These are phyloP conservation scores for Channa maculata DNA, from an alignment of 2,113 vertebrate genomes.

Conservation along the genomic window DNA sequence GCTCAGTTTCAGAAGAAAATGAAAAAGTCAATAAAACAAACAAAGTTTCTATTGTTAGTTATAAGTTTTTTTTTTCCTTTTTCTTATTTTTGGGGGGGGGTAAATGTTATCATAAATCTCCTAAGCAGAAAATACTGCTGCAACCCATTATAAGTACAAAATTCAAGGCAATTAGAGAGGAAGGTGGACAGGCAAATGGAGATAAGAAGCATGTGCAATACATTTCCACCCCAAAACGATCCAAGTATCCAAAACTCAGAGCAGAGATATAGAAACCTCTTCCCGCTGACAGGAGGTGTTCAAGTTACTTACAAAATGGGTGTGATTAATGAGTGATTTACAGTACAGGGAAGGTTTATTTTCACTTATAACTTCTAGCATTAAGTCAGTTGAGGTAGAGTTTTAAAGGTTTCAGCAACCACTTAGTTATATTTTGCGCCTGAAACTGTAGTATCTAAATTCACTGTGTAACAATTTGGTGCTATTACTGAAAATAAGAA, in stretches of 20 bases:
- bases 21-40: too few relatives aligned
- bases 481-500: too few relatives aligned
- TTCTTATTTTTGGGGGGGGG: too few relatives aligned
- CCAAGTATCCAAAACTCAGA: constrained; percentile 28
- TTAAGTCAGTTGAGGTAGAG: too few relatives aligned
- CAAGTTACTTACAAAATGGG: neutral
- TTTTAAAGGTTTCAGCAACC: too few relatives aligned
- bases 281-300: neutral
- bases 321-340: neutral
- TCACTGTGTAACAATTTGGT: neutral
- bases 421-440: too few relatives aligned
- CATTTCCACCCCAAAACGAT: constrained; percentile 10
- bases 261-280: constrained; percentile 12
- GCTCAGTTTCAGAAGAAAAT: too few relatives aligned
- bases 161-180: constrained; percentile 13
- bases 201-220: constrained; percentile 7
- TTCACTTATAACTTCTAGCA: too few relatives aligned
- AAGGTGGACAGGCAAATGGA: constrained; percentile 36
- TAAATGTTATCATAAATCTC: constrained; percentile 55
- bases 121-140: constrained; percentile 38
- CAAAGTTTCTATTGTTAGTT: too few relatives aligned
- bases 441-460: neutral
- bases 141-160: constrained; percentile 34
- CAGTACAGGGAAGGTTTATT: too few relatives aligned
- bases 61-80: constrained; percentile 10